Base-by-base conservation (phyloP, 2,113 vertebrate species). In the Dolichotis patagonum region DNA sequence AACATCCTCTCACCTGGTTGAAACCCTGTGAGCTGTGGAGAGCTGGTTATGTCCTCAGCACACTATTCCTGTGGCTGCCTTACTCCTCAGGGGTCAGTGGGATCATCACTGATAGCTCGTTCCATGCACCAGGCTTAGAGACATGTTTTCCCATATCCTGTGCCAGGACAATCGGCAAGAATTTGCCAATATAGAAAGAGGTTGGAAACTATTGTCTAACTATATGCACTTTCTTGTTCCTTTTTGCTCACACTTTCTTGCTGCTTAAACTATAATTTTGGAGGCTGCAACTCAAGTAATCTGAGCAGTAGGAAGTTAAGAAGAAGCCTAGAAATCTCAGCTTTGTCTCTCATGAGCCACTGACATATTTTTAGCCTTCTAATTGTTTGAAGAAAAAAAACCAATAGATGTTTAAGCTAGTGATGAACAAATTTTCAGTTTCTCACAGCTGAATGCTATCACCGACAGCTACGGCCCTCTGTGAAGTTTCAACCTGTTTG, bases 311-410 rank as follows among this genome's bases (percentile, higher is more conserved):
- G 46, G 26, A 81, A 41, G 19, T 80, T 63, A n/a, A 86, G n/a
- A 38, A 13, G 62, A 90, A 95, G 20, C 1, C 30, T 14, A 62
- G 20, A 95, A 41, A 78, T 60, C 77, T 94, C 86, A 30, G 14
- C 11, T 43, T 20, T 85, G 24, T 81, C 56, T 88, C 73, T 80
- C 56, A 49, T 5, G 28, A 91, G 80, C 24, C 19, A 65, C 14
- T 86, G 35, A 62, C 80, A 96, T 87, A 81, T 95, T 89, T 88
- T 96, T 73, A 90, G 60, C 60, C 41, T 88, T 87, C 71, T 96
- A 92, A 73, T 95, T 95, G 52, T 84, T 84, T 91, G 32, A 92
- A 87, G 90, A 95, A 93, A 90, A 95, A 93, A 90, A 84, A 97
- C 5, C 43, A 52, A 60, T 95, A 83, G 81, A 95, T 95, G 77